These are phyloP conservation scores for Carapus acus DNA, from an alignment of 2,797 vertebrate species.

Conservation along the genomic window DNA sequence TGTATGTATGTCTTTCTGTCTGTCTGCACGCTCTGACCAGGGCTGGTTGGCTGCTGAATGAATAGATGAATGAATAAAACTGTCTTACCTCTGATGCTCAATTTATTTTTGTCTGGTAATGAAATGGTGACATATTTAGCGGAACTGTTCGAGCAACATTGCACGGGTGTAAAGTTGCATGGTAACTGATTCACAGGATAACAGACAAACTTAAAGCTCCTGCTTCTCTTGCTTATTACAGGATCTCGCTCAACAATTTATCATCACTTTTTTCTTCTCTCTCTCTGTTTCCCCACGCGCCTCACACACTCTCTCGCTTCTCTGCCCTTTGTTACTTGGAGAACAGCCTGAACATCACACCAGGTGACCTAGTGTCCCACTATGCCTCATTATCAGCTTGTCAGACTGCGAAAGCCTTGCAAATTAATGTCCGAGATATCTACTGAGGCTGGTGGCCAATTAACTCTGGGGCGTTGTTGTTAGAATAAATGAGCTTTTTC, in stretches of 20 bases:
- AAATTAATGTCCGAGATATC: conserved; percentile 62
- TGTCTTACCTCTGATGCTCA: too few relatives aligned
- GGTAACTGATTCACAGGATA: conserved; percentile 38
- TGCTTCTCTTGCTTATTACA: conserved; percentile 59
- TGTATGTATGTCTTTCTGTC: too few relatives aligned
- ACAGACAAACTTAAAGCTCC: conserved; percentile 63
- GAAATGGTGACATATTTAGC: too few relatives aligned
- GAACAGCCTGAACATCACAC: conserved; percentile 43
- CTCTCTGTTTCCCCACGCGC: conserved; percentile 10
- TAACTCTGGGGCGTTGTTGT: conserved; percentile 55
- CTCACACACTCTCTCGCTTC: conserved; percentile 9
- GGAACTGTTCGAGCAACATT: not conserved
- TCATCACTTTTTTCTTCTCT: not conserved
- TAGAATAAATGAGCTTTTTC: conserved; percentile 34
- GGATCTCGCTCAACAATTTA: conserved; percentile 16
- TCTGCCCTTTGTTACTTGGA: conserved; percentile 46
- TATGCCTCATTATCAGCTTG: conserved; percentile 72
- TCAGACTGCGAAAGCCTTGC: conserved; percentile 55
- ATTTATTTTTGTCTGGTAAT: too few relatives aligned
- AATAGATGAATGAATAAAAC: too few relatives aligned
- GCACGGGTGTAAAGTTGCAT: not conserved
- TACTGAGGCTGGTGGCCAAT: conserved; percentile 51
- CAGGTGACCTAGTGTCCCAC: conserved; percentile 62
- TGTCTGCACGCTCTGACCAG: too few relatives aligned
- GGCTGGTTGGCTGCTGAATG: too few relatives aligned